phyloP scores from a whole-genome alignment of 2,797 vertebrate species.

The Cirrhinus mrigala region DNA sequence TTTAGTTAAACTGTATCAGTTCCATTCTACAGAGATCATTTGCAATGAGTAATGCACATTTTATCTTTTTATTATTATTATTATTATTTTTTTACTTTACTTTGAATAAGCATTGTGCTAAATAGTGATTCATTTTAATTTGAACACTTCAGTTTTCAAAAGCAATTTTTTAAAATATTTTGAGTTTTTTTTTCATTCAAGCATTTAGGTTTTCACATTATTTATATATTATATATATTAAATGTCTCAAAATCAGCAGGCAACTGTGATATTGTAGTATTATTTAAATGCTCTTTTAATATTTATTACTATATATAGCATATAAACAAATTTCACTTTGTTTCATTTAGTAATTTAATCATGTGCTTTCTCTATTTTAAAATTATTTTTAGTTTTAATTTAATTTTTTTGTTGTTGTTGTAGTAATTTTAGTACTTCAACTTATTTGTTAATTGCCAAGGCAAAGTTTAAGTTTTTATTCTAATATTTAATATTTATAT shows the following conservation, averaged over 20 bases:
- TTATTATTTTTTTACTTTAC: not conserved
- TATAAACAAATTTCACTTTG: not conserved
- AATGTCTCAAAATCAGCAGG: not conserved
- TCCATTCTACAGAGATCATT: no score
- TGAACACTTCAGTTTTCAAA: no score
- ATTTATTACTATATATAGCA: not conserved
- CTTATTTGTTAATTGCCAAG: not conserved
- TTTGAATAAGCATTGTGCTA: not conserved
- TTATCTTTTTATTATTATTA: no score
- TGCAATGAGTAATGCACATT: no score
- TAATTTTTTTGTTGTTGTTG: not conserved
- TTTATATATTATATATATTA: not conserved
- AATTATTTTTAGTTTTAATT: not conserved
- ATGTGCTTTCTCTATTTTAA: not conserved
- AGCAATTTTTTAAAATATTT: not conserved
- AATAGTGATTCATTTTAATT: not conserved
- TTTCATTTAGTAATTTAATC: no score
- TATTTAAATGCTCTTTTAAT: not conserved
- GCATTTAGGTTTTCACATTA: not conserved
- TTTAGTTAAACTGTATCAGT: no score
- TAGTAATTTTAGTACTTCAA: not conserved
- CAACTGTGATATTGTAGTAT: not conserved
- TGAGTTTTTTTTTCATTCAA: not conserved
- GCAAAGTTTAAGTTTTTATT: not conserved
- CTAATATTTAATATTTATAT: not conserved